phyloP scores from a whole-genome alignment of 2,113 vertebrate genomes.

The Pardalotus punctatus region DNA sequence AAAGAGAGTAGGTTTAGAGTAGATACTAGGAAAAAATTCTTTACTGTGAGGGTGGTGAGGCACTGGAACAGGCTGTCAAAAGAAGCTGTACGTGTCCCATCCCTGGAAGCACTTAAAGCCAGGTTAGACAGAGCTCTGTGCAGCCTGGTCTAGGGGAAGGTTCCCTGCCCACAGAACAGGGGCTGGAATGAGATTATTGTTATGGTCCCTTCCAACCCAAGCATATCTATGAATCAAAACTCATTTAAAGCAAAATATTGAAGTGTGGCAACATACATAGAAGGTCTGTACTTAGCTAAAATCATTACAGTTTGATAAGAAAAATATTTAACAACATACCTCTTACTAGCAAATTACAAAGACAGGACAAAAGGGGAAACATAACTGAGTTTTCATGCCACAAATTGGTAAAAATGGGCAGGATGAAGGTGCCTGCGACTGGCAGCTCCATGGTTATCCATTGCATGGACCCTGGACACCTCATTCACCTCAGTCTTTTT shows the following conservation, averaged over 20 bases:
- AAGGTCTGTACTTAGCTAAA: neutral
- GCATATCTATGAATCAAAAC: neutral
- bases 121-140: neutral
- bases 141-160: neutral
- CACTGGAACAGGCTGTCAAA: neutral
- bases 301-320: neutral
- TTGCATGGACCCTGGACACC: neutral
- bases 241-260: neutral
- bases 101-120: neutral
- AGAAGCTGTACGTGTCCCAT: neutral
- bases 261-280: accelerated
- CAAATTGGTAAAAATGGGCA: accelerated
- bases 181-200: neutral
- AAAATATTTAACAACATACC: neutral
- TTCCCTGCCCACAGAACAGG: accelerated
- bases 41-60: neutral
- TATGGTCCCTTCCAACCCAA: neutral
- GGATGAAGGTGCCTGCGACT: neutral
- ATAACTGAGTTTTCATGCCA: neutral
- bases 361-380: neutral
- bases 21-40: neutral
- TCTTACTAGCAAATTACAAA: neutral
- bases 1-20: neutral
- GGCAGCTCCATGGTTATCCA: neutral
- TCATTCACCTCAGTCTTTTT: neutral